Evolutionary conservation across 2,113 vertebrate species (phyloP).

Genomic region (Numida meleagris): DNA sequence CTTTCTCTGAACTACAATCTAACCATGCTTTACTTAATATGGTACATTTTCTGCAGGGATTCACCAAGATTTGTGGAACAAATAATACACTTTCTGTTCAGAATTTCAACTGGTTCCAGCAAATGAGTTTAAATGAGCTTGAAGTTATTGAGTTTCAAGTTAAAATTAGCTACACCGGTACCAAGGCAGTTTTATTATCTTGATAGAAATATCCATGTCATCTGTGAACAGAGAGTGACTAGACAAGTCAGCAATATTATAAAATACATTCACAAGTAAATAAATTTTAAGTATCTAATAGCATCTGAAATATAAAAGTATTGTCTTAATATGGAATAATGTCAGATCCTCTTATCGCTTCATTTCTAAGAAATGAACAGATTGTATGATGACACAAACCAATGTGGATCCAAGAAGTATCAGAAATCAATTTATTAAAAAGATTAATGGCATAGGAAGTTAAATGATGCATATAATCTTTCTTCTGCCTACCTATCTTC

Average conservation of each 20-base stretch:
- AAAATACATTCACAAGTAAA: no score
- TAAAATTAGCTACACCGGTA: background rate
- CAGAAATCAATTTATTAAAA: background rate
- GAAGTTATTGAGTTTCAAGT: background rate
- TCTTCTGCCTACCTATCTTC: background rate
- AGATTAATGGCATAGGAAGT: background rate
- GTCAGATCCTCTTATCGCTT: background rate
- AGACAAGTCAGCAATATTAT: background rate
- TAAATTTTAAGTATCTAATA: background rate
- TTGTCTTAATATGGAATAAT: background rate
- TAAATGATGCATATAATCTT: background rate
- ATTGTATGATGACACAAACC: background rate
- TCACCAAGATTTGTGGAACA: background rate
- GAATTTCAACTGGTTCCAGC: background rate
- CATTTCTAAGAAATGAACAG: background rate
- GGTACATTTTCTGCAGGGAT: background rate
- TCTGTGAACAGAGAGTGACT: background rate
- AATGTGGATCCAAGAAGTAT: background rate
- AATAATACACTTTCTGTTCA: background rate
- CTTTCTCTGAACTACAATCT: background rate
- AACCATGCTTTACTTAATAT: background rate
- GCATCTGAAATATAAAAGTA: background rate
- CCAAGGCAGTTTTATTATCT: background rate
- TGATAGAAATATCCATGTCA: background rate
- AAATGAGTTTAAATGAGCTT: background rate